Base-by-base conservation (phyloP, 2,797 vertebrate genomes). In the Lepus townsendii region DNA sequence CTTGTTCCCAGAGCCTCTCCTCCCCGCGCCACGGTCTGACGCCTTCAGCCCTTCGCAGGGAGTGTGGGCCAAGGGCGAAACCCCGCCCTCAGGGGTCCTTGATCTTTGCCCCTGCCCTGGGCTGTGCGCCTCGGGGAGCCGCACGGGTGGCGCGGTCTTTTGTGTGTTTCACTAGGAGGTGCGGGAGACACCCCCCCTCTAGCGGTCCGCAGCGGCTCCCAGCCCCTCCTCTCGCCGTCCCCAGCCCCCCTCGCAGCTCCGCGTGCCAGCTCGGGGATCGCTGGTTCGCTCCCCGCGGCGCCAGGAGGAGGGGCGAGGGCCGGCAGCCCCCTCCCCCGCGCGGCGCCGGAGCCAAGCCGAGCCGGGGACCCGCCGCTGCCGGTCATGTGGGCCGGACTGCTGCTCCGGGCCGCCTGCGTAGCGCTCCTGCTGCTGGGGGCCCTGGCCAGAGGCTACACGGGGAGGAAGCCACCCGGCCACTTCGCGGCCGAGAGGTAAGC, bases 301-400 rank as follows among this genome's bases (percentile, higher is more conserved):
- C 98, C 89, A 96, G 96, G 95, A 98, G 96, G 96, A 96, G 91
- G 97, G 96, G 97, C 97, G 95, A 97, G 96, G 96, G 95, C 97
- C 78, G 35, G 96, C 91, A 94, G 93, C 97, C 95, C 95, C 89
- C 94, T 95, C 96, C 95, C 60, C 72, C 54, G 79, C 63, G 66
- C 82, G 27, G 79, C 79, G 92, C 94, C 17, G 24, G 95, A 97
- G 97, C 93, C 94, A 47, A 75, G 97, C 97, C 66, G 96, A 94
- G 96, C 97, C 90, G 93, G 96, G 84, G 84, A 94, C 93, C 92
- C 47, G 82, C 93, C 90, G 82, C 92, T 91, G 97, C 97, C 88
- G 97, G 98, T 97, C 98, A 98, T 98, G 98, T 97, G 98, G 98
- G 97, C 97, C 85, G 96, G 97, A 96, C 98, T 98, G 97, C 76